Conservation (phyloP, 1,140 invertebrate genomes). For the Lepidurus apus region DNA sequence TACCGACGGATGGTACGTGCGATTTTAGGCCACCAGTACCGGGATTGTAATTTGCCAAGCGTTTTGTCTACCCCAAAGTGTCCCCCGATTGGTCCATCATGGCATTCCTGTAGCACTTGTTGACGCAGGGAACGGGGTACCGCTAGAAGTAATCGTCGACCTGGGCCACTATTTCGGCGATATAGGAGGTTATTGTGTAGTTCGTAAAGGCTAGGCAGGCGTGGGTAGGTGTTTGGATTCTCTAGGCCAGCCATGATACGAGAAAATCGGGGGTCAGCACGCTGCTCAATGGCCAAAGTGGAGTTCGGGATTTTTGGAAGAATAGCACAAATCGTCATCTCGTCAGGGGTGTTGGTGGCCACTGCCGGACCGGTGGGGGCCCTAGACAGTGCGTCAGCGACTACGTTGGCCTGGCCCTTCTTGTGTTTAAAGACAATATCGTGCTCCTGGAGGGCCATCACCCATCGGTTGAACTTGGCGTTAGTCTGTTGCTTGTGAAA, state of each 20-base stretch:
- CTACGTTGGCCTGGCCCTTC: conserved; percentile 37
- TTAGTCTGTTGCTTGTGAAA: conserved; percentile 40
- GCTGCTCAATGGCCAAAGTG: neutral
- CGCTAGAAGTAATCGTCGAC: conserved; percentile 31
- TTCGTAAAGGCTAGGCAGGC: neutral
- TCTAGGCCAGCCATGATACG: conserved; percentile 17
- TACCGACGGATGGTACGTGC: conserved; percentile 32
- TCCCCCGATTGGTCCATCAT: conserved; percentile 36
- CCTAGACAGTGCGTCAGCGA: conserved; percentile 38
- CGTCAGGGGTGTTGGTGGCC: neutral
- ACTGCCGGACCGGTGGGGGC: neutral
- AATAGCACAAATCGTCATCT: neutral
- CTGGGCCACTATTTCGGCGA: neutral
- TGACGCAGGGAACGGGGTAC: conserved; percentile 27
- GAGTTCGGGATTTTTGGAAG: neutral
- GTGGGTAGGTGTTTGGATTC: neutral
- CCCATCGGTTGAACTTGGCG: conserved; percentile 40
- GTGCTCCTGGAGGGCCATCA: conserved; percentile 39
- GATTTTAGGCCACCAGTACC: conserved; percentile 38
- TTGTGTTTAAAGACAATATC: conserved; percentile 39
- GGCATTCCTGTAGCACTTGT: conserved; percentile 32
- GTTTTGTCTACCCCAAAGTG: conserved; percentile 39
- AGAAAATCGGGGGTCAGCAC: neutral
- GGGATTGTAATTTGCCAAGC: conserved; percentile 29
- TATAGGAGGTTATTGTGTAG: neutral